A percentile compares a stretch with the other conserved stretches of the same genome.
These are phyloP conservation scores for Eilema depressum DNA, from an alignment of 2,888 invertebrate genomes.

Conservation along the genomic window DNA sequence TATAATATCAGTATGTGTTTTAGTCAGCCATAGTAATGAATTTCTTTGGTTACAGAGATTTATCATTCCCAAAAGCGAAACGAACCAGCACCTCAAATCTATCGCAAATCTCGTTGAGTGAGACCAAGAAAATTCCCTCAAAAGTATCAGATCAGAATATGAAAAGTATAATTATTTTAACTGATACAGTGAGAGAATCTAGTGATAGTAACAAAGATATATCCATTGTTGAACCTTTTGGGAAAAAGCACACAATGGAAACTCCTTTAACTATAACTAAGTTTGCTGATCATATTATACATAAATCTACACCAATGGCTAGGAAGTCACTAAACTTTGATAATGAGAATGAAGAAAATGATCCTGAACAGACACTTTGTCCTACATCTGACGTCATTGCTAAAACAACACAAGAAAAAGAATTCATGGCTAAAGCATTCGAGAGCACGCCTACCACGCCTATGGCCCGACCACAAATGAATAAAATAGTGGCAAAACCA, in stretches of 20 bases:
- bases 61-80: slow-evolving; percentile 64
- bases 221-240: slow-evolving; percentile 56
- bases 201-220: slow-evolving; percentile 54
- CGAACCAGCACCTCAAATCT: slow-evolving; percentile 50
- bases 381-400: slow-evolving; percentile 60
- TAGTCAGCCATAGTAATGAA: neutral
- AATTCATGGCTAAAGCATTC: slow-evolving; percentile 76
- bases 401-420: slow-evolving; percentile 76
- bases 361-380: slow-evolving; percentile 70
- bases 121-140: slow-evolving; percentile 37
- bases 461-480: slow-evolving; percentile 40
- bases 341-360: slow-evolving; percentile 53
- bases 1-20: no score
- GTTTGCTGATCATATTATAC: slow-evolving; percentile 73
- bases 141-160: slow-evolving; percentile 38
- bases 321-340: slow-evolving; percentile 77
- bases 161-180: slow-evolving; percentile 63
- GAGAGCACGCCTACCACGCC: slow-evolving; percentile 63
- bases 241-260: slow-evolving; percentile 57
- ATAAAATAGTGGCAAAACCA: slow-evolving; percentile 40
- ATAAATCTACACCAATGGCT: slow-evolving; percentile 79
- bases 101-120: slow-evolving; percentile 47
- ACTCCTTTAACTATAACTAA: slow-evolving; percentile 75
- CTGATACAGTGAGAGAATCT: slow-evolving; percentile 61
- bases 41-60: slow-evolving; percentile 56